A percentile compares a stretch with the other conserved stretches of the same genome.
phyloP scores from a whole-genome alignment of 2,797 vertebrate genomes.

The Nannoperca australis region DNA sequence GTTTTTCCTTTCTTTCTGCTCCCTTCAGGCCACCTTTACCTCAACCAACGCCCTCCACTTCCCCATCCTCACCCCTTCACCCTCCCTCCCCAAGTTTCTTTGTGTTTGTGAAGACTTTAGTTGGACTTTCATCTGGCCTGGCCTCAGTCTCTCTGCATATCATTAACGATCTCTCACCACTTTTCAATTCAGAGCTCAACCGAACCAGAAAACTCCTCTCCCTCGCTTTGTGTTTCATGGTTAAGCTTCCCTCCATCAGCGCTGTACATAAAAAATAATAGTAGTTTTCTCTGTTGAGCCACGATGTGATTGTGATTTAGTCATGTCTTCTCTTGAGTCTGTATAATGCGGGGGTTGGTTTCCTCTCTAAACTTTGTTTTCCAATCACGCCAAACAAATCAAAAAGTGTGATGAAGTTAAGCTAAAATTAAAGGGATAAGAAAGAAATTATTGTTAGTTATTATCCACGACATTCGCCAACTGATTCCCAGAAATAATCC shows the following conservation, averaged over 20 bases:
- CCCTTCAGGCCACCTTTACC: constrained; percentile 13
- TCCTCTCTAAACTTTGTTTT: constrained; percentile 29
- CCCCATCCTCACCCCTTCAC: constrained; percentile 14
- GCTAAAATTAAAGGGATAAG: constrained; percentile 19
- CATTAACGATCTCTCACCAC: constrained; percentile 74
- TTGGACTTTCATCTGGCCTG: constrained; percentile 62
- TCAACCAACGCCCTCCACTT: constrained; percentile 5
- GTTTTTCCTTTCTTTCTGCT: constrained; percentile 5
- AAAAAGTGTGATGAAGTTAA: not conserved
- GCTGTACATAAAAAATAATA: constrained; percentile 25
- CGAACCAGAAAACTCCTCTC: constrained; percentile 28
- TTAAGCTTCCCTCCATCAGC: constrained; percentile 34
- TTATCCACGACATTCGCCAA: constrained; percentile 26
- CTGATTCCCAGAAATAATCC: constrained; percentile 45
- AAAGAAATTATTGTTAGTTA: constrained; percentile 28
- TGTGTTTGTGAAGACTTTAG: constrained; percentile 57
- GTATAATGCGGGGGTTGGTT: not conserved
- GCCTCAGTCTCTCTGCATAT: constrained; percentile 69
- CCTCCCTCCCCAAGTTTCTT: constrained; percentile 8
- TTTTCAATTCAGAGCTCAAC: constrained; percentile 64
- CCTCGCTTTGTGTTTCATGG: constrained; percentile 37
- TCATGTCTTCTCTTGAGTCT: constrained; percentile 11
- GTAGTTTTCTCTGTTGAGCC: constrained; percentile 23
- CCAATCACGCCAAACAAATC: constrained; percentile 20
- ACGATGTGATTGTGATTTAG: constrained; percentile 37